Base-by-base conservation (phyloP, 2,113 vertebrate genomes). In the Cephalopterus ornatus region DNA sequence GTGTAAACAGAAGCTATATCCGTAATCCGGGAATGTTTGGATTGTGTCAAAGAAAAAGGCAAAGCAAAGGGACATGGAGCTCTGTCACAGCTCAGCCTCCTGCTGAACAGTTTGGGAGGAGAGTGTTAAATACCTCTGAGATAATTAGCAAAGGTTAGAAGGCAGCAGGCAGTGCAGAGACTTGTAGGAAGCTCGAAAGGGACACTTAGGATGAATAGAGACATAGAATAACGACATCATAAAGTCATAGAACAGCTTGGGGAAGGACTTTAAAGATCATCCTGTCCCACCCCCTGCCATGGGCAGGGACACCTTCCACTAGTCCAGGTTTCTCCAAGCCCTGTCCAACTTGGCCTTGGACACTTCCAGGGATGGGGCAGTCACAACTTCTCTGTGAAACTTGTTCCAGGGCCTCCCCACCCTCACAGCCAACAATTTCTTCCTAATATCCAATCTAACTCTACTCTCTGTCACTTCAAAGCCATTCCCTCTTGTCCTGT, bases 281-380 rank as follows among this genome's bases (percentile, higher is more conserved):
- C 26, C 9, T 3, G 0, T 19, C 0, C 21, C 14, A 8, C 8
- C 18, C 28, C 4, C 44, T 17, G 28, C 19, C 41, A 24, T 42
- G 58, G 66, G 41, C 47, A 79, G 41, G 85, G 75, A 73, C 35
- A 18, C 41, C 17, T 80, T 0, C 41, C 76, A 80, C 50, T 27
- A 52, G 14, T 1, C 41, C 75, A 79, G 66, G 74, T 30, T 39
- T 47, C 74, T 71, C 65, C 44, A 5, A 67, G 19, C 15, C 33
- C 65, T 14, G 15, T 55, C 74, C 47, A 62, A 0, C 28, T 65
- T 46, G 84, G 73, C 33, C 62, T 86, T 24, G 72, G 55, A 5
- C 46, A 55, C 27, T 46, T 23, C 47, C 47, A 84, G 68, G 58
- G 47, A 73, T 84, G 81, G 39, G 58, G 7, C 22, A 71, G 37